Base-by-base conservation (phyloP, 35 echinoderm and acorn worm genomes). In the Eucidaris tribuloides region DNA sequence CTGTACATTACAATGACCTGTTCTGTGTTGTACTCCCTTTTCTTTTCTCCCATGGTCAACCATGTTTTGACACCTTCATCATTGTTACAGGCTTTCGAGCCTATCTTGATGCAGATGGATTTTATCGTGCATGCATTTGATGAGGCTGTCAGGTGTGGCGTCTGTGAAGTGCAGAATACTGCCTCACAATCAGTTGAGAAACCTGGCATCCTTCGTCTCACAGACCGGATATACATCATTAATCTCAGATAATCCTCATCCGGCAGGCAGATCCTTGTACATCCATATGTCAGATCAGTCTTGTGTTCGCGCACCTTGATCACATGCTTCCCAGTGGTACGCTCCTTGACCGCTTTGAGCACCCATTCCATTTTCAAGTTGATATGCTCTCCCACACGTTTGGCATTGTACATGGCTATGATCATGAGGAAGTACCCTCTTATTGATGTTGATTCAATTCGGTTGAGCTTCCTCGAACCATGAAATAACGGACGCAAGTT, bases 291-390 rank as follows among this genome's bases (percentile, higher is more conserved):
- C 2, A 68, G 63, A 3, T 18, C 63, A 32, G 63, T 68, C n/a
- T 68, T 68, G n/a, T 68, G 63, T 37, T 68, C 25, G 48, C 25
- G 28, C 36, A 68, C 63, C 63, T 68, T 68, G 2, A 68, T 68
- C 5, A 68, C 63, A 32, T 37, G 31, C 13, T 37, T 68, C 3
- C 63, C 63, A 2, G 63, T 68, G 3, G 25, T 68, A 2, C 2
- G 2, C 30, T 68, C 63, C n/a, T 68, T 29, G 2, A 3, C 2
- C 19, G 63, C 63, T 3, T 2, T 4, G 25, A 68, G 63, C 2
- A 68, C 63, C 63, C 63, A 68, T 2, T 68, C 63, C 2, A 68
- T 3, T 18, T 4, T 3, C 63, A 68, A 32, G n/a, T 68, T 68
- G 5, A 68, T 68, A 34, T 68, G 63, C n/a, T 68, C 63, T 15